Percentiles rank a stretch among this genome's conserved stretches.
phyloP scores from a whole-genome alignment of 2,113 vertebrate species.

The Procavia capensis region DNA sequence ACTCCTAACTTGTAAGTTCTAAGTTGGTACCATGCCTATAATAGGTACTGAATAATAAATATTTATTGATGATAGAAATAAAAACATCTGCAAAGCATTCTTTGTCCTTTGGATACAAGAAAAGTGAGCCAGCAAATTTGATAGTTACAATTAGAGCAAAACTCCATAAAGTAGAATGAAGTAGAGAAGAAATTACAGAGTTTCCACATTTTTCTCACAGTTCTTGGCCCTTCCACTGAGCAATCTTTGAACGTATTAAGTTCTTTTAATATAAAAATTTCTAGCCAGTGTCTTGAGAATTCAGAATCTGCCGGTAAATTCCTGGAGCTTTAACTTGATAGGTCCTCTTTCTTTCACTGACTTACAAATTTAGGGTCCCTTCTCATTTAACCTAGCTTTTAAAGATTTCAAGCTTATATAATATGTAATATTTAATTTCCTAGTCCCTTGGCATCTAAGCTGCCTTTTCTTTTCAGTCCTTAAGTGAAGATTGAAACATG shows the following conservation, averaged over 20 bases:
- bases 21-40: conserved; percentile 39
- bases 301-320: conserved; percentile 16
- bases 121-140: conserved; percentile 39
- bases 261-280: neutral
- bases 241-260: conserved; percentile 22
- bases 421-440: conserved; percentile 59
- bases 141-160: conserved; percentile 44
- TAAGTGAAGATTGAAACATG: conserved; percentile 27
- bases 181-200: conserved; percentile 1
- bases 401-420: conserved; percentile 16
- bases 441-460: neutral
- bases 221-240: neutral
- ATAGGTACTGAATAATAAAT: conserved; percentile 76
- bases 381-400: conserved; percentile 48
- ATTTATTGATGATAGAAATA: conserved; percentile 71
- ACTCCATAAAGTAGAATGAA: neutral
- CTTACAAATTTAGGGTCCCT: conserved; percentile 17
- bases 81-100: conserved; percentile 60
- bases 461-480: conserved; percentile 12
- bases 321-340: conserved; percentile 46
- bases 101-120: conserved; percentile 64
- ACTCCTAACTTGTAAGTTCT: conserved; percentile 27
- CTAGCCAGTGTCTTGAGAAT: conserved; percentile 28
- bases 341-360: conserved; percentile 41
- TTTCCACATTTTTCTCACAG: neutral